Evolutionary conservation across 2,113 vertebrate species (phyloP).

Genomic region (Columba livia): DNA sequence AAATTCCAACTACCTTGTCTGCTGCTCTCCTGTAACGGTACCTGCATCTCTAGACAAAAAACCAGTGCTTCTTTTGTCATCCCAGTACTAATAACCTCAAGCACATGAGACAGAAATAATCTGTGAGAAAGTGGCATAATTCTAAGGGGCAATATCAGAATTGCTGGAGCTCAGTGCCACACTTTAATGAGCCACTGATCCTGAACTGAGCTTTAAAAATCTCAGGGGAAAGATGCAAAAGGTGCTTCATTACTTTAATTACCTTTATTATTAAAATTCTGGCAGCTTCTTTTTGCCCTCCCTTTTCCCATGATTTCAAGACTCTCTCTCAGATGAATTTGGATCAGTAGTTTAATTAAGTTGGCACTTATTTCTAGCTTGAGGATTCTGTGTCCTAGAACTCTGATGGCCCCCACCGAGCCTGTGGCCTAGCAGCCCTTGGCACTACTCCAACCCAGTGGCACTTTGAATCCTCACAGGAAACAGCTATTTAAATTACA

Average conservation of each 20-base stretch:
- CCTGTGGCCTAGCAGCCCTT: slow-evolving; percentile 14
- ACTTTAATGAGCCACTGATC: slow-evolving; percentile 51
- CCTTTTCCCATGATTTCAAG: slow-evolving; percentile 59
- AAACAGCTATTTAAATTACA: slow-evolving; percentile 33
- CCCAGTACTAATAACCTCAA: neutral
- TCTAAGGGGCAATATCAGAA: slow-evolving; percentile 10
- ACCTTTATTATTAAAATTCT: slow-evolving; percentile 61
- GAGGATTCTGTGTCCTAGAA: slow-evolving; percentile 51
- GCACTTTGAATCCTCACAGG: slow-evolving; percentile 37
- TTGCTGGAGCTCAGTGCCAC: slow-evolving; percentile 26
- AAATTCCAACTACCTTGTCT: slow-evolving; percentile 1
- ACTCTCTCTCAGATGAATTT: neutral
- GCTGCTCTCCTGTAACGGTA: neutral
- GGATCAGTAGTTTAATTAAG: slow-evolving; percentile 64
- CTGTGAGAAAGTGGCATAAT: slow-evolving; percentile 24
- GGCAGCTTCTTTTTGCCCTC: slow-evolving; percentile 52
- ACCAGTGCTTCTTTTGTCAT: neutral
- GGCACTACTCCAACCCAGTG: slow-evolving; percentile 29
- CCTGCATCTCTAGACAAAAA: slow-evolving; percentile 7
- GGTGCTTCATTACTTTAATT: slow-evolving; percentile 67
- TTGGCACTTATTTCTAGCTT: slow-evolving; percentile 51
- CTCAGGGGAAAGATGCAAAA: slow-evolving; percentile 50
- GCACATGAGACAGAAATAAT: neutral
- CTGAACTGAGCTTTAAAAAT: slow-evolving; percentile 27
- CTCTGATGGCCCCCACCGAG: slow-evolving; percentile 11